phyloP scores from a whole-genome alignment of 2,797 vertebrate genomes.

The Myripristis murdjan region DNA sequence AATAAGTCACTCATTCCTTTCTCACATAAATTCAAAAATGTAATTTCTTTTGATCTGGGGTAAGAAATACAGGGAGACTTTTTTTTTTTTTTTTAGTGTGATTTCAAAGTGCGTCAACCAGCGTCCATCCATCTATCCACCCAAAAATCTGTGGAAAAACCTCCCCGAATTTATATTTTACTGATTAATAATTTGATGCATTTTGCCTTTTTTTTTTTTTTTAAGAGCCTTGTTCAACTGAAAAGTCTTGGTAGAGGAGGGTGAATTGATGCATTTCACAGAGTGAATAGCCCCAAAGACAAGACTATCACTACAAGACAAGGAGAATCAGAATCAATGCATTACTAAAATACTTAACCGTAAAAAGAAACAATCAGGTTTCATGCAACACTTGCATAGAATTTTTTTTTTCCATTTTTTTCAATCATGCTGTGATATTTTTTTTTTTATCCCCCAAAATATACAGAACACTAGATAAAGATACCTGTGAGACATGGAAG shows the following conservation, averaged over 20 bases:
- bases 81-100: constrained; percentile 56
- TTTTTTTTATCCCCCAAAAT: constrained; percentile 78
- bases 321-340: constrained; percentile 82
- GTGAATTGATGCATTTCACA: constrained; percentile 45
- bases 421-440: constrained; percentile 83
- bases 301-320: constrained; percentile 84
- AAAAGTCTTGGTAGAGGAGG: constrained; percentile 56
- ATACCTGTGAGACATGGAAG: constrained; percentile 83
- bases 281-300: constrained; percentile 81
- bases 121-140: constrained; percentile 11
- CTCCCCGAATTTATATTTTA: constrained; percentile 41
- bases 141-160: constrained; percentile 39
- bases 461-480: constrained; percentile 86
- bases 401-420: constrained; percentile 73
- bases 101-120: constrained; percentile 58
- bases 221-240: constrained; percentile 14
- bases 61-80: constrained; percentile 22
- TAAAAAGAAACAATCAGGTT: constrained; percentile 85
- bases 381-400: constrained; percentile 92
- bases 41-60: constrained; percentile 49
- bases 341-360: constrained; percentile 85
- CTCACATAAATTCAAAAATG: constrained; percentile 41
- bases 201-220: constrained; percentile 41
- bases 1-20: constrained; percentile 52
- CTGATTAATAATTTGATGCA: constrained; percentile 57